A percentile compares a stretch with the other conserved stretches of the same genome.
Conservation (phyloP, 2,113 vertebrate genomes). For the Pelmatolapia mariae region DNA sequence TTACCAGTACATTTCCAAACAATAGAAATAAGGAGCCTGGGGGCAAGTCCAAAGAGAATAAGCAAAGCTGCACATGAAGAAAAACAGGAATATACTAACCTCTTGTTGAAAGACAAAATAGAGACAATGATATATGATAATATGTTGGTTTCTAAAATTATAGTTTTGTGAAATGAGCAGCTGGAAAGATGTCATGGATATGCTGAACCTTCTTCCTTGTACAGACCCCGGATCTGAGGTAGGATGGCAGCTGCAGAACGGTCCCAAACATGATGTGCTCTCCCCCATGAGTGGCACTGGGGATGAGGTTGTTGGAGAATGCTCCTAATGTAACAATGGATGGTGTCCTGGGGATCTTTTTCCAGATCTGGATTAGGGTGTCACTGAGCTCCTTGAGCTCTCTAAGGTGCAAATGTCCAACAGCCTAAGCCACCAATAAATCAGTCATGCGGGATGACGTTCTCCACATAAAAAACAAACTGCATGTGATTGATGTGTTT, state of each 20-base stretch:
- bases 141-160: not conserved
- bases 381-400: not conserved
- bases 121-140: not conserved
- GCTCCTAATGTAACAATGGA: not conserved
- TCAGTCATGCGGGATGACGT: not conserved
- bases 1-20: not conserved
- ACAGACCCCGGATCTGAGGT: not conserved
- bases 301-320: not conserved
- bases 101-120: not conserved
- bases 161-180: not conserved
- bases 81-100: not conserved
- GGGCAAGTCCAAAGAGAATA: not conserved
- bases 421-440: not conserved
- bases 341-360: not conserved
- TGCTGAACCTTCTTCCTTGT: not conserved
- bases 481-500: not conserved
- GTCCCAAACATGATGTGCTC: not conserved
- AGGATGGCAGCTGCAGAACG: not conserved
- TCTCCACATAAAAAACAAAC: not conserved
- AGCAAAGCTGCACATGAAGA: not conserved
- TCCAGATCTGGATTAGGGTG: not conserved
- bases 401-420: not conserved
- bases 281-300: not conserved
- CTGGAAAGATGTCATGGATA: not conserved
- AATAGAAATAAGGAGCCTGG: not conserved